Evolutionary conservation across 1,140 invertebrate species (phyloP), one percentile per base, ranked within the genome.

Genomic region (Planococcus citri): DNA sequence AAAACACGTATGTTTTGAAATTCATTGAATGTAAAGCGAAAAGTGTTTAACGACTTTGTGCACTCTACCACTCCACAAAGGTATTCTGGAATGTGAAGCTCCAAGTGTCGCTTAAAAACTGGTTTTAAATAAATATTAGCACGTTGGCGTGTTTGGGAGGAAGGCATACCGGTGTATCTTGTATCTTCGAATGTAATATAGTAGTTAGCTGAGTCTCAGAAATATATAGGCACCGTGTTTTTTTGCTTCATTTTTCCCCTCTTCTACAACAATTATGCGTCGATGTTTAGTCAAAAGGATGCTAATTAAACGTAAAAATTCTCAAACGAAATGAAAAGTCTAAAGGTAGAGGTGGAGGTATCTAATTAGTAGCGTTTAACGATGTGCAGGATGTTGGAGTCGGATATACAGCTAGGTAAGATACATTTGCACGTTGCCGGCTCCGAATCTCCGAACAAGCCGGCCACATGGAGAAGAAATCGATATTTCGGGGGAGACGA

Each of bases 401-500:
- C 17, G 41, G 17, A 51, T 51, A 51, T 51, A 17, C n/a, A 51
- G n/a, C 41, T 17, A n/a, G n/a, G n/a, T n/a, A n/a, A 51, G 29
- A 51, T 20, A 51, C n/a, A n/a, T 51, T 51, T 51, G 6, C 41
- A 51, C 41, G 17, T 51, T 51, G n/a, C 41, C 41, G 41, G 41
- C 41, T 20, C 17, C 17, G 29, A n/a, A n/a, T n/a, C n/a, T n/a
- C n/a, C n/a, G 29, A 33, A 33, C 41, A 9, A 51, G 41, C 41
- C 41, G 41, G 41, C 17, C 41, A 20, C 41, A 51, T 51, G 41
- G 41, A 51, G n/a, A 51, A 51, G 6, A n/a, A 51, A 51, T 51
- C 41, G 41, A 51, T 51, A 51, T 51, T 51, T 51, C 41, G 41
- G 17, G 41, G 41, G 41, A 51, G 41, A 51, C 41, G 41, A 51